These are phyloP conservation scores for Geococcyx californianus DNA, from an alignment of 2,113 vertebrate genomes.

Conservation along the genomic window DNA sequence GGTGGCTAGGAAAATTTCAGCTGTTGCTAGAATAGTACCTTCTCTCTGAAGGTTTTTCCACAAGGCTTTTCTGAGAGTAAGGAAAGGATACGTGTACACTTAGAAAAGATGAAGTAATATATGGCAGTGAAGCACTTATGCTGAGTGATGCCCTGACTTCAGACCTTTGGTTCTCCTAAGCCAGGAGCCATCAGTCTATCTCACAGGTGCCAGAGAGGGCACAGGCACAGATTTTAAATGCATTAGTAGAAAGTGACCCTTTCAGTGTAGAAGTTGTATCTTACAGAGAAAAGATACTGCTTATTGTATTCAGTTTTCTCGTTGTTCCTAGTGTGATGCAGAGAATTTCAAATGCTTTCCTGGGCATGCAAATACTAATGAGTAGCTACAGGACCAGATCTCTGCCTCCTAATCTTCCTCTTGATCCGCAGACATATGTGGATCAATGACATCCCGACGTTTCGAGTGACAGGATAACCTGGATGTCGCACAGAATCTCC, in stretches of 20 bases:
- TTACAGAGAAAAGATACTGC: not conserved
- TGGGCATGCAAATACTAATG: not conserved
- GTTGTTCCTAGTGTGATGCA: not conserved
- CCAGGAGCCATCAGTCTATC: not conserved
- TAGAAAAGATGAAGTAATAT: not conserved
- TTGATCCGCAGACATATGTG: not conserved
- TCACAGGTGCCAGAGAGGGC: not conserved
- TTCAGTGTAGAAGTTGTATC: not conserved
- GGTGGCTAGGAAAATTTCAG: not conserved
- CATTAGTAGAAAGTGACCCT: not conserved
- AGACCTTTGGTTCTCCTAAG: not conserved
- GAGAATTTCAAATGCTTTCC: not conserved
- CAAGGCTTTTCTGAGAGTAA: not conserved
- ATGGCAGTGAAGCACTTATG: not conserved
- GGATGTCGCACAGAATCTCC: not conserved
- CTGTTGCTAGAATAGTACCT: not conserved
- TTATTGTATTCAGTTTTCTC: not conserved
- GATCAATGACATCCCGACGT: not conserved
- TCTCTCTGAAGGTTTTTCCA: not conserved
- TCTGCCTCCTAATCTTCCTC: not conserved
- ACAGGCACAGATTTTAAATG: not conserved
- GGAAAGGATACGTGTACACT: not conserved
- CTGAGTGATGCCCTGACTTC: not conserved
- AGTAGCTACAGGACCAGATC: not conserved
- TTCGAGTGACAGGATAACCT: not conserved